These are phyloP conservation scores for Oophaga sylvatica DNA, from an alignment of 2,797 vertebrate species.

Conservation along the genomic window DNA sequence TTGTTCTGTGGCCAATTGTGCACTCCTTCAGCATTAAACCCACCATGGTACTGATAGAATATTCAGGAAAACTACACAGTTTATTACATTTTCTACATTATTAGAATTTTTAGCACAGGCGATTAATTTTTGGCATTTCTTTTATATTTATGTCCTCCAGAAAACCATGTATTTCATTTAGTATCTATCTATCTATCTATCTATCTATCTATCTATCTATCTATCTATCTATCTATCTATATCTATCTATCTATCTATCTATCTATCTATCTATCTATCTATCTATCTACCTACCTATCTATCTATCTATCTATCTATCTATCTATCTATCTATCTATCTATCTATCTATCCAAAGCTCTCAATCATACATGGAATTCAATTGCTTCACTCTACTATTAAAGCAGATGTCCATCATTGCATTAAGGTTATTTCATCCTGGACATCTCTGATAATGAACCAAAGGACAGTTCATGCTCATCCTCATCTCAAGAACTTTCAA, in stretches of 20 bases:
- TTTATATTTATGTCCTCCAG: neutral
- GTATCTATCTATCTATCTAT: too few species aligned
- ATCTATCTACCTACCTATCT: neutral
- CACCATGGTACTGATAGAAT: neutral
- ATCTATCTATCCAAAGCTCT: neutral
- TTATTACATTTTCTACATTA: neutral
- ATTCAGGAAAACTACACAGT: neutral
- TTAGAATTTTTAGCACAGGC: neutral
- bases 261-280: neutral
- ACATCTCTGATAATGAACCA: slow-evolving; percentile 27
- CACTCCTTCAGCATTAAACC: neutral
- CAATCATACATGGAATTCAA: neutral
- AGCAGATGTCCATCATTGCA: slow-evolving; percentile 30
- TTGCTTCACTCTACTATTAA: neutral
- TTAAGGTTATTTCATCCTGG: slow-evolving; percentile 26
- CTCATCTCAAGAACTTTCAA: slow-evolving; percentile 60
- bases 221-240: too few species aligned
- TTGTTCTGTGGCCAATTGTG: neutral
- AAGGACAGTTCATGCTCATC: slow-evolving; percentile 29
- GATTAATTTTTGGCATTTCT: neutral
- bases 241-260: too few species aligned
- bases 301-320: slow-evolving; percentile 24
- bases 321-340: slow-evolving; percentile 18
- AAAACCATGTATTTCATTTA: neutral
- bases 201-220: too few species aligned